Conservation (phyloP, 2,888 invertebrate genomes). For the Scrobipalpa costella region DNA sequence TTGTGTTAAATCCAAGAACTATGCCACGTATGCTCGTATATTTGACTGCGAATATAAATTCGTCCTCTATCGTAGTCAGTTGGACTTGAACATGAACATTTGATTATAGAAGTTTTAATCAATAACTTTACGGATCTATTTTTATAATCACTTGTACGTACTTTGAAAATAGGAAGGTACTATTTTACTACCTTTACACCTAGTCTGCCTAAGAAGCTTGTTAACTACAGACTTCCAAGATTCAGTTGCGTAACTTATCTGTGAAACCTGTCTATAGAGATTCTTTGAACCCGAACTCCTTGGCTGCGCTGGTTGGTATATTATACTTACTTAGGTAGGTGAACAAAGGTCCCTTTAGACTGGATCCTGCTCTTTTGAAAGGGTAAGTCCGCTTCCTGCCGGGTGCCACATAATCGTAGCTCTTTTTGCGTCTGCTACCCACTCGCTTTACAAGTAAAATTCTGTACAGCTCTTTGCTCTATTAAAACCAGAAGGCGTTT, state of each 20-base stretch:
- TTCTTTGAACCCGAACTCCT: background rate
- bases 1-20: too few relatives aligned
- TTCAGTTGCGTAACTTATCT: background rate
- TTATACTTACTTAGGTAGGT: conserved; percentile 35
- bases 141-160: too few relatives aligned
- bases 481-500: conserved; percentile 42
- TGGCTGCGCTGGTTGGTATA: background rate
- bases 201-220: background rate
- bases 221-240: background rate
- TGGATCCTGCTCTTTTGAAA: conserved; percentile 46
- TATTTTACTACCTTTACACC: too few relatives aligned
- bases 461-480: conserved; percentile 37
- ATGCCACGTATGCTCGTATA: too few relatives aligned
- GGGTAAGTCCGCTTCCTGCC: conserved; percentile 38
- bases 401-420: conserved; percentile 48
- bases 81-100: too few relatives aligned
- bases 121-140: too few relatives aligned
- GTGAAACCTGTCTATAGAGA: background rate
- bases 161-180: too few relatives aligned
- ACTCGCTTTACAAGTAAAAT: conserved; percentile 44
- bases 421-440: conserved; percentile 43
- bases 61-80: too few relatives aligned
- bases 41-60: too few relatives aligned
- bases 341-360: conserved; percentile 45
- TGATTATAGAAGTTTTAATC: too few relatives aligned